Evolutionary conservation across 37 sponge, comb jelly and placozoan species (phyloP).

Genomic region (Bolinopsis microptera): DNA sequence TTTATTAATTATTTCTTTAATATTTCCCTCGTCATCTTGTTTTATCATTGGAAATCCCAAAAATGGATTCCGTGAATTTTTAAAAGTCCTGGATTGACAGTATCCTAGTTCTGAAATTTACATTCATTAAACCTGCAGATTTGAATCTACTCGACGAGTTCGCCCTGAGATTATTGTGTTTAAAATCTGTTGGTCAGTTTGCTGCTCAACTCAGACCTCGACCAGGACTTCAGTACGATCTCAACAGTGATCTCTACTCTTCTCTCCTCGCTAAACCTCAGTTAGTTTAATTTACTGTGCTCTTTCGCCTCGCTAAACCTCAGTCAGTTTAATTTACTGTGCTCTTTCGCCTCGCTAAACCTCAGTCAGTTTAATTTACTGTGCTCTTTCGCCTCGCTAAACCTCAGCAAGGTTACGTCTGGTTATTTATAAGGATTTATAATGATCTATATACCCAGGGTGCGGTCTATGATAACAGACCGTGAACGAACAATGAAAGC

Average conservation of each 20-base stretch:
- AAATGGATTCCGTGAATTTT: no score
- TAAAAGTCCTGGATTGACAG: no score
- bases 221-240: conserved; percentile 37
- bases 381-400: neutral
- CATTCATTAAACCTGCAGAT: no score
- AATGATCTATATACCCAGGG: no score
- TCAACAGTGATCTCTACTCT: conserved; percentile 54
- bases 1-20: no score
- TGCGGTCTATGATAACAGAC: neutral
- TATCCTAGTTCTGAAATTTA: no score
- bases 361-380: neutral
- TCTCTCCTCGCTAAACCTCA: conserved; percentile 35
- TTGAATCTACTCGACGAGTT: conserved; percentile 40
- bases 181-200: conserved; percentile 47
- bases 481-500: conserved; percentile 48
- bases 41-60: neutral
- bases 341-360: neutral
- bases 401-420: neutral
- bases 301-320: neutral
- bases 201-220: conserved; percentile 40
- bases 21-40: no score
- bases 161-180: conserved; percentile 40
- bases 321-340: neutral
- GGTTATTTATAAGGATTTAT: no score
- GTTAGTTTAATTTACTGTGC: conserved; percentile 3